Evolutionary conservation across 2,113 vertebrate genomes (phyloP).

Genomic region (Megaleporinus macrocephalus): DNA sequence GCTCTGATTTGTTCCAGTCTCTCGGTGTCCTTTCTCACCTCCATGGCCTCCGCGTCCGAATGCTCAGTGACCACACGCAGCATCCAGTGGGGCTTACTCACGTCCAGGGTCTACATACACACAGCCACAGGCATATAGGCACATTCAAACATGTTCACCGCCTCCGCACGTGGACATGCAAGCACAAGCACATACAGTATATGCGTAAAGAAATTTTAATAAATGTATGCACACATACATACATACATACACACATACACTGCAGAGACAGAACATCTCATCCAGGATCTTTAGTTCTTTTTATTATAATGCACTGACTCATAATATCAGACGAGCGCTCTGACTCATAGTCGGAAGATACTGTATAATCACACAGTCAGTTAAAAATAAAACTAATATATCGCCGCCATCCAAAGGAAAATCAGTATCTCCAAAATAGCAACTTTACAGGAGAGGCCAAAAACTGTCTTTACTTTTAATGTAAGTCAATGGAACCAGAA

Average conservation of each 20-base stretch:
- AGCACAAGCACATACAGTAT: neutral
- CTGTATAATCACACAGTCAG: slow-evolving; percentile 6
- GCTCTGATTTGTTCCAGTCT: neutral
- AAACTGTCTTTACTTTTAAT: no score
- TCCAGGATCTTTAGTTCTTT: neutral
- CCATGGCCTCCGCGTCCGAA: neutral
- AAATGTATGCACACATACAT: neutral
- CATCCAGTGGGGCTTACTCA: slow-evolving; percentile 15
- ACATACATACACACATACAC: neutral
- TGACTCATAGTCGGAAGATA: slow-evolving; percentile 23
- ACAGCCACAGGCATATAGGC: neutral
- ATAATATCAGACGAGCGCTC: neutral
- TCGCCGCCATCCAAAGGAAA: no score
- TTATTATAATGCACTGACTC: slow-evolving; percentile 15
- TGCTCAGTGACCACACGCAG: neutral
- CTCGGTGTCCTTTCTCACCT: slow-evolving; percentile 14
- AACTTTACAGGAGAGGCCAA: no score
- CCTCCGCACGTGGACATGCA: neutral
- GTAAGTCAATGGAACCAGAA: no score
- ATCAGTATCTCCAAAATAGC: no score
- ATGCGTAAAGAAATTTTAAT: neutral
- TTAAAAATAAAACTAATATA: slow-evolving; percentile 36
- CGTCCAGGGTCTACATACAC: neutral
- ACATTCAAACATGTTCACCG: neutral
- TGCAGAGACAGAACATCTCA: neutral